Base-by-base conservation (phyloP, 2,888 invertebrate genomes). In the Brenthis daphne region DNA sequence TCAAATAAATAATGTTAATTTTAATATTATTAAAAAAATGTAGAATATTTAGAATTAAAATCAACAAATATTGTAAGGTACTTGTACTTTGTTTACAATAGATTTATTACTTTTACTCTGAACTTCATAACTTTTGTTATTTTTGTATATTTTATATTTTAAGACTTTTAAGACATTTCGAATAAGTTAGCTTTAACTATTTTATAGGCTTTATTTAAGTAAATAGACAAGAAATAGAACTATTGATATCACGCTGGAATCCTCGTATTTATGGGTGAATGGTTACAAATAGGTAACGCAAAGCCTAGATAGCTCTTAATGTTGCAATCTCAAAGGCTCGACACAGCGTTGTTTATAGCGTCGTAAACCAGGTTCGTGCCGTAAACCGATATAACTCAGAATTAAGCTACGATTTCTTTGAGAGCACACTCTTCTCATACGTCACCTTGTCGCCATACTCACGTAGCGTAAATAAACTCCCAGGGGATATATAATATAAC, bases 301-400 rank as follows among this genome's bases (percentile, higher is more conserved):
- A 74, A 76, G 75, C 77, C 78, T 77, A 79, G 77, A 80, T 84
- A 84, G 81, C 82, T 81, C 80, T 86, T 85, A 87, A 87, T 87
- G 85, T 88, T 82, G 84, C 81, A 81, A 80, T 84, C 85, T 86
- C 82, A 82, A 84, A 85, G 80, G 80, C 85, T 83, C 82, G 85
- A 83, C 84, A 78, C 79, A 76, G 79, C 75, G 80, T 85, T 81
- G 80, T 91, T 90, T 91, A 90, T 86, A 78, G 79, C 86, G 79
- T 85, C 87, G 85, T 90, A 90, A 91, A 90, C 76, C 79, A 77
- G 81, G 82, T 87, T 86, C 85, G 87, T 85, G 88, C 85, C 82
- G 82, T 81, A 85, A 84, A 85, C 84, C 82, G 79, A 83, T 83
- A 89, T 89, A 87, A 89, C 81, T 89, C 82, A 81, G 83, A 85